Conservation (phyloP, 1,140 invertebrate genomes). For the Brachionus calyciflorus region DNA sequence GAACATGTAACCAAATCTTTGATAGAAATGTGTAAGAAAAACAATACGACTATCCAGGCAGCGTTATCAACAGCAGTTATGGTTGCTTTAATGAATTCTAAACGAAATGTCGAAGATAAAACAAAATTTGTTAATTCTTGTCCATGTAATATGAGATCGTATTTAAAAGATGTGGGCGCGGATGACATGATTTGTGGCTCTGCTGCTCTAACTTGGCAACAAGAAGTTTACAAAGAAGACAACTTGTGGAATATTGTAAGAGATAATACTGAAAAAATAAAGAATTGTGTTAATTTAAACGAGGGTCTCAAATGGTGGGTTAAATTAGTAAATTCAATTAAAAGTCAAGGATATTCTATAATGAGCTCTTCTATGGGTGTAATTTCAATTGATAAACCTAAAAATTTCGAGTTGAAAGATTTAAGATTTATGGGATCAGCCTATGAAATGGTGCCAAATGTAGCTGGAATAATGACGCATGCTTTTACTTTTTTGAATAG, state of each 20-base stretch:
- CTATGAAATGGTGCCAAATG: not conserved
- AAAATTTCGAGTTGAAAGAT: not conserved
- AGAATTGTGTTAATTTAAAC: not conserved
- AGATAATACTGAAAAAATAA: not conserved
- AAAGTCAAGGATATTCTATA: conserved; percentile 16
- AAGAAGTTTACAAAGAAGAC: not conserved
- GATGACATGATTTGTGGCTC: conserved; percentile 35
- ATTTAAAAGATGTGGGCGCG: not conserved
- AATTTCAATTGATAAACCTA: not conserved
- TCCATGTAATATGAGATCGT: conserved; percentile 39
- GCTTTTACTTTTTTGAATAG: conserved; percentile 1
- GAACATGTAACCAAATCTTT: not conserved
- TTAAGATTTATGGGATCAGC: conserved; percentile 37
- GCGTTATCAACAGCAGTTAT: conserved; percentile 7
- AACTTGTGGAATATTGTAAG: not conserved
- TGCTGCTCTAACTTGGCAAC: conserved; percentile 28
- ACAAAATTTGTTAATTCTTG: conserved; percentile 11
- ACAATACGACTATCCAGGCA: conserved; percentile 3
- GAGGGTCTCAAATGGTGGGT: conserved; percentile 32
- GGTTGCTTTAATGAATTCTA: not conserved
- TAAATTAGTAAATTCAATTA: conserved; percentile 23
- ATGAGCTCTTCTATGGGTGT: conserved; percentile 46
- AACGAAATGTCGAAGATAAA: not conserved
- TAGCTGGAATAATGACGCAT: conserved; percentile 9
- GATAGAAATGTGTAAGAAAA: not conserved